Base-by-base conservation (phyloP, 2,797 vertebrate genomes). In the Onychomys leucogaster region DNA sequence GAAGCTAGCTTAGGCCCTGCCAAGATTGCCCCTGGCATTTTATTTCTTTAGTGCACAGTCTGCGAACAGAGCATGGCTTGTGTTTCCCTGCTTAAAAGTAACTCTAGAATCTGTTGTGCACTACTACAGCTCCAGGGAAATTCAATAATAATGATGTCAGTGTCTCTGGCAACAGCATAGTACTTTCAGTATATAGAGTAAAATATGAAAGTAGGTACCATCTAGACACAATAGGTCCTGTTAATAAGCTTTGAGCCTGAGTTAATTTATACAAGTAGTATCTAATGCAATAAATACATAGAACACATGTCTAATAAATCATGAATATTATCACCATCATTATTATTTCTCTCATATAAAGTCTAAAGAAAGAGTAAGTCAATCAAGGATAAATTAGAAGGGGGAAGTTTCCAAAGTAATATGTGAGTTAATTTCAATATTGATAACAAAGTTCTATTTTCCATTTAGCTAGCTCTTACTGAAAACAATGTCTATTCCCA, bases 361-460 rank as follows among this genome's bases (percentile, higher is more conserved):
- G 16, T 84, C 89, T 92, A 19, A 97, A 71, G 52, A 73, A 91
- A 94, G 69, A 94, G 63, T 32, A 97, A 89, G 69, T 90, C 25
- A 88, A 67, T 92, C 69, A 89, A 93, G 87, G n/a, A 81, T 78
- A 94, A 94, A 25, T 32, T 61, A 63, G 49, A 94, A n/a, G 91
- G n/a, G n/a, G 63, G 52, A 67, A 93, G 69, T 95, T 83, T 52
- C 59, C 89, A 87, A 65, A 83, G 11, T 73, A 78, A 91, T 9
- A 12, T 27, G 69, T 92, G 27, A n/a, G 52, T 83, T 93, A 81
- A 43, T 90, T 94, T 92, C 90, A 91, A 91, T 41, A 81, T 49
- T 89, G 67, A 21, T 92, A 89, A 89, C 25, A 92, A 95, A 94
- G 76, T 27, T 92, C 37, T 57, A 89, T 91, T 97, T 97, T 96